phyloP scores from a whole-genome alignment of 2,113 vertebrate species.

The Electrona antarctica region DNA sequence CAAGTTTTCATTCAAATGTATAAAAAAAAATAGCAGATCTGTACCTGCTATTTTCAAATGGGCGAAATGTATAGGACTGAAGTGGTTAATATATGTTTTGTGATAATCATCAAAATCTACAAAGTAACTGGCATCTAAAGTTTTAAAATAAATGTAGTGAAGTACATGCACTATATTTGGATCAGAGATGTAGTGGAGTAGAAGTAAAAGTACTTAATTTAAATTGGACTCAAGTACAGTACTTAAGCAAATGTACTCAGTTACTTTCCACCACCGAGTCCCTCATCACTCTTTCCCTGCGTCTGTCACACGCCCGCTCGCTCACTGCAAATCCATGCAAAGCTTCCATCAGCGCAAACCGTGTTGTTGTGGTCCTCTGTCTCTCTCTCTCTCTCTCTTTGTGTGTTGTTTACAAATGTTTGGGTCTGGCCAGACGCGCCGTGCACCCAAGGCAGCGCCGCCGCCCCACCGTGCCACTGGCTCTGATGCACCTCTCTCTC shows the following conservation, averaged over 20 bases:
- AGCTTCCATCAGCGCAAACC: constrained; percentile 12
- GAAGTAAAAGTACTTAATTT: no score
- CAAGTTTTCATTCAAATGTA: no score
- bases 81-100: no score
- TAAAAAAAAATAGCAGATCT: no score
- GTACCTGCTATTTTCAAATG: no score
- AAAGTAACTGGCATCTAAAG: no score
- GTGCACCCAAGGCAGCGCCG: constrained; percentile 7
- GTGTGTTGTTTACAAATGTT: background rate
- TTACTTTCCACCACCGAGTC: background rate
- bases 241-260: background rate
- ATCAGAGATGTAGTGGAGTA: no score
- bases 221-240: no score
- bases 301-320: constrained; percentile 7
- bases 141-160: no score
- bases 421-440: constrained; percentile 15
- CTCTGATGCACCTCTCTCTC: constrained; percentile 66
- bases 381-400: background rate
- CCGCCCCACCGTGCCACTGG: background rate
- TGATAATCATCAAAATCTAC: no score
- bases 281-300: background rate
- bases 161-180: no score
- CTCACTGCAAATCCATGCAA: background rate
- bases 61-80: no score
- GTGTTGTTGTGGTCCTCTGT: background rate